These are phyloP conservation scores for Prionailurus bengalensis DNA, from an alignment of 2,113 vertebrate species.

Conservation along the genomic window DNA sequence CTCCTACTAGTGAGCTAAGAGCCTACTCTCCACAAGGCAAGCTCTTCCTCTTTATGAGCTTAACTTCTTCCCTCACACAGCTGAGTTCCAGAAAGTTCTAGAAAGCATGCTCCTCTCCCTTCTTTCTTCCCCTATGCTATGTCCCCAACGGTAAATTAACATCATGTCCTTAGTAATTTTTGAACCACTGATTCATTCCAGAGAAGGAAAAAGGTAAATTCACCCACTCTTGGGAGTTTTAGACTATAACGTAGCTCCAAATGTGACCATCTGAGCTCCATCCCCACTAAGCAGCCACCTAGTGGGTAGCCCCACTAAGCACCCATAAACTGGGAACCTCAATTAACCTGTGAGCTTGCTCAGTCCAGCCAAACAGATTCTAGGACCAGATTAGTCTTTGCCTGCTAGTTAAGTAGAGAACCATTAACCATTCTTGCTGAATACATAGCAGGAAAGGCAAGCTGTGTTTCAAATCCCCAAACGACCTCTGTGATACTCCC, in stretches of 20 bases:
- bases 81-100: not conserved
- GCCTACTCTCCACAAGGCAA: not conserved
- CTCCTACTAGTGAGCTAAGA: not conserved
- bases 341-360: slow-evolving; percentile 75
- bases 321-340: slow-evolving; percentile 81
- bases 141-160: slow-evolving; percentile 51
- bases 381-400: slow-evolving; percentile 80
- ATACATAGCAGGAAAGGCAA: slow-evolving; percentile 20
- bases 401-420: slow-evolving; percentile 71
- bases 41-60: not conserved
- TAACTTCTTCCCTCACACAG: not conserved
- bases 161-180: slow-evolving; percentile 66
- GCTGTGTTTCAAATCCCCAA: not conserved
- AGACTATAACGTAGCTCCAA: not conserved
- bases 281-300: not conserved
- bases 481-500: not conserved
- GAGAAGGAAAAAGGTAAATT: slow-evolving; percentile 72
- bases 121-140: not conserved
- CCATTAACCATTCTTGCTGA: slow-evolving; percentile 71
- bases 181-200: slow-evolving; percentile 62
- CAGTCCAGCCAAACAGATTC: slow-evolving; percentile 72
- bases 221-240: slow-evolving; percentile 52
- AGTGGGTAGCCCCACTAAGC: slow-evolving; percentile 27
- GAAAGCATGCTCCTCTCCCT: not conserved
- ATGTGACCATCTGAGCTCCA: not conserved